phyloP scores from a whole-genome alignment of 2,888 invertebrate species.

The Cantharis rufa region DNA sequence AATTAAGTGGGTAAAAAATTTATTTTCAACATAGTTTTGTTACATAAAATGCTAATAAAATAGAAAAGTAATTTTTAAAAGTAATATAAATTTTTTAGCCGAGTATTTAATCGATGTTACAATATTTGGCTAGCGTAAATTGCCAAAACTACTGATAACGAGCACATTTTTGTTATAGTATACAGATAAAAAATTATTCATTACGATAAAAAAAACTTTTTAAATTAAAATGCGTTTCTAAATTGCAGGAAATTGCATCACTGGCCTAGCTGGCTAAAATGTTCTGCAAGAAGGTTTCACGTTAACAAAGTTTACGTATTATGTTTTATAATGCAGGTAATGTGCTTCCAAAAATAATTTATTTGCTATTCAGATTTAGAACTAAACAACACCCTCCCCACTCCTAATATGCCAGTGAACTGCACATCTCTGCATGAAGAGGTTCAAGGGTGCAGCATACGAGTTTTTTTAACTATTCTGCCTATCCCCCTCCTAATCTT shows the following conservation, averaged over 20 bases:
- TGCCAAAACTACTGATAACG: not conserved
- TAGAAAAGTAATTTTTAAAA: not conserved
- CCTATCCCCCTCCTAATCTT: slow-evolving; percentile 4
- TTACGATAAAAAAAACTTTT: not conserved
- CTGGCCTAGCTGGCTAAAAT: not conserved
- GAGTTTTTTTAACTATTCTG: slow-evolving; percentile 13
- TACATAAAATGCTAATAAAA: not conserved
- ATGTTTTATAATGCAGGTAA: not conserved
- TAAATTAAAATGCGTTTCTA: not conserved
- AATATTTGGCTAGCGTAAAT: not conserved
- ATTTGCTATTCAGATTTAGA: slow-evolving; percentile 3
- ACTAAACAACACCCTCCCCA: slow-evolving; percentile 1
- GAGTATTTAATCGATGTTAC: not conserved
- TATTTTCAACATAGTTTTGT: not conserved
- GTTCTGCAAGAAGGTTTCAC: not conserved
- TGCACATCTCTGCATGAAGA: slow-evolving; percentile 9
- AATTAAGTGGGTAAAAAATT: not conserved
- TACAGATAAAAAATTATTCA: not conserved
- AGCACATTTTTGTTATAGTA: not conserved
- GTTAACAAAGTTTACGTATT: not conserved
- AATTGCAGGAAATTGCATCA: not conserved
- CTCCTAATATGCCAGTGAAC: slow-evolving; percentile 4
- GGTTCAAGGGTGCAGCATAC: slow-evolving; percentile 24
- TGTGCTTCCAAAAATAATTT: not conserved
- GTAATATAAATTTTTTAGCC: not conserved